Percentiles rank a stretch among this genome's conserved stretches.
Evolutionary conservation across 2,113 vertebrate genomes (phyloP).

Genomic region (Chaetodon trifascialis): DNA sequence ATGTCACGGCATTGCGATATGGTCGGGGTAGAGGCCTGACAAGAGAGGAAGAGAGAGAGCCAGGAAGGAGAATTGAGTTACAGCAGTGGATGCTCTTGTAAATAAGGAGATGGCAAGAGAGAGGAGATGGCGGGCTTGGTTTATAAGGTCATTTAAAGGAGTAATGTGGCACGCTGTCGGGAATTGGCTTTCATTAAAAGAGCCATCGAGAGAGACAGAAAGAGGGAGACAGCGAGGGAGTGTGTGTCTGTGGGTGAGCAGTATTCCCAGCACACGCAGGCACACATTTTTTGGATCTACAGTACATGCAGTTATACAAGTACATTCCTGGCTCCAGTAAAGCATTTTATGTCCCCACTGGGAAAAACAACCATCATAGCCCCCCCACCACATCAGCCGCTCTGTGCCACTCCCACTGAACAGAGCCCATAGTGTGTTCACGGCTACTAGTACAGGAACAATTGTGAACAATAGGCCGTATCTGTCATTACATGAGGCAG

Average conservation of each 20-base stretch:
- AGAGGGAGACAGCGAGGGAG: slow-evolving; percentile 23
- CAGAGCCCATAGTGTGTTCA: slow-evolving; percentile 12
- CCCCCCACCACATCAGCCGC: slow-evolving; percentile 44
- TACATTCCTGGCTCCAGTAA: slow-evolving; percentile 35
- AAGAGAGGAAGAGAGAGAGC: slow-evolving; percentile 14
- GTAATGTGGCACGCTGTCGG: slow-evolving; percentile 76
- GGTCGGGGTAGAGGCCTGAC: slow-evolving; percentile 49
- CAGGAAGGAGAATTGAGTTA: slow-evolving; percentile 66
- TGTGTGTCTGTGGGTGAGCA: slow-evolving; percentile 25
- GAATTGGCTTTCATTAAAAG: slow-evolving; percentile 82
- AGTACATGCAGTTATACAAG: slow-evolving; percentile 53
- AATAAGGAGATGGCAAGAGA: slow-evolving; percentile 74
- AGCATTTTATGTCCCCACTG: slow-evolving; percentile 61
- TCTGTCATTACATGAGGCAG: slow-evolving; percentile 55
- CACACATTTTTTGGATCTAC: slow-evolving; percentile 35
- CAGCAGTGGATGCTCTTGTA: slow-evolving; percentile 66
- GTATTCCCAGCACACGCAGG: slow-evolving; percentile 25
- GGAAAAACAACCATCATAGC: slow-evolving; percentile 50
- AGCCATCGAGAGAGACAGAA: slow-evolving; percentile 62
- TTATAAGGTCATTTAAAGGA: slow-evolving; percentile 83
- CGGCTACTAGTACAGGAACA: slow-evolving; percentile 14
- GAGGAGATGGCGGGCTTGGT: slow-evolving; percentile 68
- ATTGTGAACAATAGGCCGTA: slow-evolving; percentile 44
- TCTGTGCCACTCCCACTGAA: slow-evolving; percentile 37
- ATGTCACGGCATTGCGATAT: slow-evolving; percentile 60